Evolutionary conservation across 2,797 vertebrate species (phyloP), one percentile per base, ranked within the genome.

Genomic region (Petrocephalus sullivani): DNA sequence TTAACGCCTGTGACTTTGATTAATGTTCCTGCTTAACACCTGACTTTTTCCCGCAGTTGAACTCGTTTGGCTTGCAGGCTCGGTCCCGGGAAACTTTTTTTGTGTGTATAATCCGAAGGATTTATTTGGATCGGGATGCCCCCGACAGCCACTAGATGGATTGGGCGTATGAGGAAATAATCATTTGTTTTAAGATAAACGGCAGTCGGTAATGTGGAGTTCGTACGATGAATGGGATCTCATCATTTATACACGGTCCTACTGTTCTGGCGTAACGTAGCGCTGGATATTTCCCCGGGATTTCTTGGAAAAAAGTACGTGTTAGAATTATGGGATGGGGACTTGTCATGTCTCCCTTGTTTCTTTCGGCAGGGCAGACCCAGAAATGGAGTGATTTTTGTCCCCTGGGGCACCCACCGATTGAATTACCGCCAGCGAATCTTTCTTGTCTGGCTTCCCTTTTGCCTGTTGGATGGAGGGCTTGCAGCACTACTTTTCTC

Each of bases 301-400:
- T 58, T 41, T 86, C 84, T 41, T 57, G 21, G 2, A 85, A 88
- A 54, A 71, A 56, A 46, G 81, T 33, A 8, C 23, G 53, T 49
- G 23, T 88, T 67, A 85, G 87, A 87, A 87, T 16, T 46, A 56
- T 46, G 53, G 87, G 57, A 71, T 33, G 21, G 37, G 82, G 46
- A 64, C 51, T 16, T 54, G 58, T 84, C 21, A 49, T 37, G 82
- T 67, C 82, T 88, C 21, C 53, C 49, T 49, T 49, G 3, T 67
- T 46, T 54, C 46, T 71, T 64, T 75, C 49, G 12, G 84, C 37
- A 14, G 56, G 16, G 33, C 84, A 60, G 54, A 86, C 33, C 54
- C 19, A 56, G 33, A 5, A 28, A 58, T 19, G 19, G 53, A 86
- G 84, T 19, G 56, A 58, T 58, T 33, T 23, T 57, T 10, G 58